Base-by-base conservation (phyloP, 2,888 invertebrate species). In the Lasioglossum lativentre region DNA sequence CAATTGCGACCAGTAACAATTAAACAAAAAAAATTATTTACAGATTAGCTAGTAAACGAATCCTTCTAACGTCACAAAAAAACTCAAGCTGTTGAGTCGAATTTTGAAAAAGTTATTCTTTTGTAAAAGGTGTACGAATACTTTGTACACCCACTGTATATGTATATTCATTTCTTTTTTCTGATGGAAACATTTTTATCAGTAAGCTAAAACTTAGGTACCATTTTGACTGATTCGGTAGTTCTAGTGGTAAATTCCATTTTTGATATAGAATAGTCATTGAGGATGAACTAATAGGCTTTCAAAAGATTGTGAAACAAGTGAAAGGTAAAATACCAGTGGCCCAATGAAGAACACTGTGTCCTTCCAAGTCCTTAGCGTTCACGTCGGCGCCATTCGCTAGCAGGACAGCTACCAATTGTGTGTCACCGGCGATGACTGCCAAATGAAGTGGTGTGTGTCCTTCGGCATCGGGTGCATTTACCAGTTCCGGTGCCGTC, bases 261-360 rank as follows among this genome's bases (percentile, higher is more conserved):
- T 23, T 52, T n/a, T 52, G 8, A 10, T 52, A n/a, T 52, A 12
- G n/a, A 56, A 56, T n/a, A 10, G n/a, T 56, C 4, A 56, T 56
- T 12, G 12, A n/a, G 56, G 8, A 52, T 52, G 23, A 10, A 52
- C 23, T 52, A 56, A n/a, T n/a, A n/a, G 56, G n/a, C 4, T 56
- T 30, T 63, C 16, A 16, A 2, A 63, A 30, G 16, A 27, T 27
- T 30, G 34, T 8, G 63, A 19, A 19, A 30, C 56, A n/a, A 10
- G 12, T 38, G 68, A 66, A 30, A 30, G 6, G 30, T n/a, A 38
- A 68, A 68, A 34, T 95, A 99, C 99, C 99, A 89, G 99, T 99
- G 30, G 99, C 99, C 99, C 99, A 99, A 95, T 99, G 99, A 16
- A 99, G 97, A 72, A 98, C 98, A 3, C 99, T 98, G 95, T 99